Percentiles rank a stretch among this genome's conserved stretches.
Conservation (phyloP, 1,140 invertebrate species). For the Scylla paramamosain region DNA sequence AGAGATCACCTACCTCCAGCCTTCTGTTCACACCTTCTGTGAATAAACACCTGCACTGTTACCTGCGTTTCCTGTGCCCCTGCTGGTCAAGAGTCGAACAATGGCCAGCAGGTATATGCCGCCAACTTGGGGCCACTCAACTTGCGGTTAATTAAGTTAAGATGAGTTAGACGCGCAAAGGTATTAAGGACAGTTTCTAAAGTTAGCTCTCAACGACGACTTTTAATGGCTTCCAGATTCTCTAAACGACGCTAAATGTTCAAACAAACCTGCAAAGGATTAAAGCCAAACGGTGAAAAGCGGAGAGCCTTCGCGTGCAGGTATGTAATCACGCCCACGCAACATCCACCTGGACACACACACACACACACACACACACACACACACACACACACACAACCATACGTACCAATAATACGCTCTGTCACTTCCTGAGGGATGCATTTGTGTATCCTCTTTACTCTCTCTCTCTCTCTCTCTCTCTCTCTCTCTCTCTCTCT, state of each 20-base stretch:
- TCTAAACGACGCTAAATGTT: neutral
- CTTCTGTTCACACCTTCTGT: too few species aligned
- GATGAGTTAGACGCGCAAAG: neutral
- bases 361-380: neutral
- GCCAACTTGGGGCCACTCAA: neutral
- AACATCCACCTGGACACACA: neutral
- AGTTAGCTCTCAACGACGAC: neutral
- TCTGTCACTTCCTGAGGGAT: too few species aligned
- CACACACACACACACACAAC: neutral
- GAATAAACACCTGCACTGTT: too few species aligned
- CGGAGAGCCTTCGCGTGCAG: too few species aligned
- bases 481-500: constrained; percentile 8
- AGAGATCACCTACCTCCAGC: too few species aligned
- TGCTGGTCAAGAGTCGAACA: too few species aligned
- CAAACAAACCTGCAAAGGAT: too few species aligned
- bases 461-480: constrained; percentile 16
- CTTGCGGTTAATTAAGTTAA: neutral
- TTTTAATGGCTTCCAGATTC: neutral
- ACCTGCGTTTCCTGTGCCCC: too few species aligned
- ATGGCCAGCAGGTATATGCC: neutral
- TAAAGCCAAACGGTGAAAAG: too few species aligned
- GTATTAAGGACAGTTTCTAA: neutral
- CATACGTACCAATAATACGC: too few species aligned
- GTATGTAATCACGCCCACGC: too few species aligned
- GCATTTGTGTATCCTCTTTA: too few species aligned